Percentiles rank a stretch among this genome's conserved stretches.
Conservation (phyloP, 1,140 invertebrate genomes). For the Drosophila albomicans region DNA sequence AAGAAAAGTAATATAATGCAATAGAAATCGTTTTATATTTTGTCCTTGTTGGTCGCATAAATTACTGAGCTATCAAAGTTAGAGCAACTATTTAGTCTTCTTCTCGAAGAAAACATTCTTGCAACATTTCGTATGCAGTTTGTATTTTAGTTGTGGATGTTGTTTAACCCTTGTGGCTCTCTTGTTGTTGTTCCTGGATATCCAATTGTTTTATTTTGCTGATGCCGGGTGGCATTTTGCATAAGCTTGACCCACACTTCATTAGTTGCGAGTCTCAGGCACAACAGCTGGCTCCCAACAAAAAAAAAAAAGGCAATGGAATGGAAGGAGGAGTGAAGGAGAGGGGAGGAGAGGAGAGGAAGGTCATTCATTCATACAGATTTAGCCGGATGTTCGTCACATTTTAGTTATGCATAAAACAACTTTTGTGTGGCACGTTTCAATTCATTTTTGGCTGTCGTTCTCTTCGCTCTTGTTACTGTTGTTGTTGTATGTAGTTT, state of each 20-base stretch:
- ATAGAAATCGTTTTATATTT: too few relatives aligned
- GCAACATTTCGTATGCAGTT: not conserved
- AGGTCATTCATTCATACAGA: slow-evolving; percentile 2
- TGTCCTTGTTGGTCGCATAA: too few relatives aligned
- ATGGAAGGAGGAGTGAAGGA: not conserved
- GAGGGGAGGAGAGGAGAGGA: not conserved
- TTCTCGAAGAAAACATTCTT: too few relatives aligned
- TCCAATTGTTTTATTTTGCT: slow-evolving; percentile 8
- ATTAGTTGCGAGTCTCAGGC: not conserved
- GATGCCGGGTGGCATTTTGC: slow-evolving; percentile 13
- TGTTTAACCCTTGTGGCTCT: not conserved
- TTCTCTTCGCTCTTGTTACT: not conserved
- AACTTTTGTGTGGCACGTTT: slow-evolving; percentile 52
- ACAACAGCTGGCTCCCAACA: slow-evolving; percentile 9
- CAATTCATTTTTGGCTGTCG: slow-evolving; percentile 43
- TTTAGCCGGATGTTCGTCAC: slow-evolving; percentile 31
- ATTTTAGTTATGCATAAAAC: slow-evolving; percentile 52
- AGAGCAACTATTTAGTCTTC: not conserved
- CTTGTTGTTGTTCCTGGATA: not conserved
- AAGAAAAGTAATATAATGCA: too few relatives aligned
- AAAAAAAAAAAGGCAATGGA: not conserved
- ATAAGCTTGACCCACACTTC: slow-evolving; percentile 33
- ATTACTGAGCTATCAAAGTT: not conserved
- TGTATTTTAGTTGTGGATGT: too few relatives aligned
- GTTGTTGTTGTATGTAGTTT: not conserved